These are phyloP conservation scores for Oscheius sp. DNA, from an alignment of 2,888 invertebrate genomes.

Conservation along the genomic window DNA sequence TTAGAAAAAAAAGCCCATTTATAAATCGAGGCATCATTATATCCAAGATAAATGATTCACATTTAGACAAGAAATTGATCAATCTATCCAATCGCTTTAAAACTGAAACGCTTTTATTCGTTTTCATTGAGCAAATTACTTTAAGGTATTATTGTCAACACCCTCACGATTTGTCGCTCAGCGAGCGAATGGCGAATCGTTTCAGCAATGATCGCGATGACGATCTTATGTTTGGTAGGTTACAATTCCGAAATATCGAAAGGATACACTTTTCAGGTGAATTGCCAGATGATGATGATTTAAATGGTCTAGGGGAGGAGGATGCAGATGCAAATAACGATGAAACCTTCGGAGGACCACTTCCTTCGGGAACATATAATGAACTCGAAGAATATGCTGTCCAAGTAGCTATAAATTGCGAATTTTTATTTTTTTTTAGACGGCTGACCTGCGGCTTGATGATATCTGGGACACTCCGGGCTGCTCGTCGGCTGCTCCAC, in stretches of 20 bases:
- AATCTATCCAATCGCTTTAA: background rate
- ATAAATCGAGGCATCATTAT: too few species aligned
- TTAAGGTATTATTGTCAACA: background rate
- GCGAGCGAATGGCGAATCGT: background rate
- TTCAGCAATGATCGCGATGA: constrained; percentile 5
- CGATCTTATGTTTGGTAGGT: constrained; percentile 24
- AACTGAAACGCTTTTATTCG: background rate
- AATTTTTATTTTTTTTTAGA: constrained; percentile 35
- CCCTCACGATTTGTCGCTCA: background rate
- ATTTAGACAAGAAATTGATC: background rate
- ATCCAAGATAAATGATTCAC: too few species aligned
- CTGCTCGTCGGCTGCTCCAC: constrained; percentile 43
- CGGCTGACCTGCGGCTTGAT: constrained; percentile 54
- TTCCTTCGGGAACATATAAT: constrained; percentile 35
- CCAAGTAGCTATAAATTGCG: constrained; percentile 37
- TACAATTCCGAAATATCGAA: background rate
- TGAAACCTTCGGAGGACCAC: constrained; percentile 65
- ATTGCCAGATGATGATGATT: constrained; percentile 20
- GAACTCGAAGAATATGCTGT: constrained; percentile 60
- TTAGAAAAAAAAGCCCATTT: background rate
- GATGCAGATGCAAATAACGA: constrained; percentile 65
- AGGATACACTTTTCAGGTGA: constrained; percentile 3
- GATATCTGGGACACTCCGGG: constrained; percentile 49
- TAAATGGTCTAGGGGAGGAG: constrained; percentile 30
- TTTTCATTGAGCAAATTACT: background rate